Base-by-base conservation (phyloP, 2,888 invertebrate genomes). In the Dione juno region DNA sequence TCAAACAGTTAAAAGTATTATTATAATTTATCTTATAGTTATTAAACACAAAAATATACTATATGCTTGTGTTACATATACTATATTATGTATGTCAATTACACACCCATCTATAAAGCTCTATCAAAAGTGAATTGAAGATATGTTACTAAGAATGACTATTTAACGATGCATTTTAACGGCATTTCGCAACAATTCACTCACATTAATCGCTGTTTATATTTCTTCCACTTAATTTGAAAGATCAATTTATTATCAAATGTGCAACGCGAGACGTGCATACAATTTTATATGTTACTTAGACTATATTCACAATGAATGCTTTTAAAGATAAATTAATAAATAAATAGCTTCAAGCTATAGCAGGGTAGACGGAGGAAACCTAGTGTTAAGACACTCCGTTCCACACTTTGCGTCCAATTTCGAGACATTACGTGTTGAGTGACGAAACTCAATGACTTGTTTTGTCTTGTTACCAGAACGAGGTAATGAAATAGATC, bases 221-320 rank as follows among this genome's bases (percentile, higher is more conserved):
- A 52, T 43, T 41, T 11, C 41, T 43, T 28, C 28, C 48, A 43
- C 16, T 59, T 48, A 58, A 59, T 61, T 37, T 41, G 57, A 10
- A 63, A 54, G 43, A 67, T 67, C 45, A 67, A 71, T 71, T 65
- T 71, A 71, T 71, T 67, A 66, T 58, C 63, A 71, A 67, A 61
- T 64, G 19, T 50, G n/a, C 41, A 52, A 67, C 40, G 50, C 57
- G 37, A 43, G 58, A 16, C 14, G 40, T 71, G n/a, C 37, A 52
- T 37, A 41, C 54, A 41, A 61, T 52, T 45, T 41, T 35, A 54
- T 57, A 53, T 28, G 10, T 7, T 41, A 41, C 53, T 53, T 53
- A 53, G 66, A 48, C 8, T 9, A 40, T 19, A 45, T 35, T 8
- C 16, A 67, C 40, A 59, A 21, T 52, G 19, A 28, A 63, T 2